phyloP scores from a whole-genome alignment of 2,888 invertebrate genomes.

The Camponotus fellah region DNA sequence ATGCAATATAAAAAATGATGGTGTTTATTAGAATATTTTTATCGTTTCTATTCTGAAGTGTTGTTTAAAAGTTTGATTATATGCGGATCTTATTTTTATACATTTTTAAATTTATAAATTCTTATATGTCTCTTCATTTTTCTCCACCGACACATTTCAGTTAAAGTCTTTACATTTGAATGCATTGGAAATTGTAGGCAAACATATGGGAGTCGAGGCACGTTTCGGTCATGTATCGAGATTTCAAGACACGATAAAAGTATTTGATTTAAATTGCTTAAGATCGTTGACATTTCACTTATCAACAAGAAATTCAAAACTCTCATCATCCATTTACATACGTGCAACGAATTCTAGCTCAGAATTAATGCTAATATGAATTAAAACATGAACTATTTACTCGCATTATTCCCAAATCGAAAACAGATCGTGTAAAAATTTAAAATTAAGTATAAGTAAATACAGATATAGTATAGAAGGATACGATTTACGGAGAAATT shows the following conservation, averaged over 20 bases:
- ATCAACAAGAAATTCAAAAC: slow-evolving; percentile 37
- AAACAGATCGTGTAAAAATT: no score
- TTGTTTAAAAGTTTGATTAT: not conserved
- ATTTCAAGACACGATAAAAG: not conserved
- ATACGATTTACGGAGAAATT: no score
- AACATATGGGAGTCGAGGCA: not conserved
- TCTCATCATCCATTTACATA: slow-evolving; percentile 28
- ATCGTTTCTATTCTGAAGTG: not conserved
- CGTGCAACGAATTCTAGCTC: not conserved
- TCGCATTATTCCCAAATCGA: no score
- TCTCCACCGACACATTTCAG: not conserved
- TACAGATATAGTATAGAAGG: no score
- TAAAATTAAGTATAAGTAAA: no score
- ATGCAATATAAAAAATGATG: no score
- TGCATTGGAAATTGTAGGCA: not conserved
- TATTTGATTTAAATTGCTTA: slow-evolving; percentile 10
- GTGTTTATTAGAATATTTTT: not conserved
- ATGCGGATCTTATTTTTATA: not conserved
- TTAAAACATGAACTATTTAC: not conserved
- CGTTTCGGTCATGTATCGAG: not conserved
- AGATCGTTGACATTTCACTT: slow-evolving; percentile 1
- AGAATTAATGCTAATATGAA: not conserved
- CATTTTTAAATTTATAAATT: not conserved
- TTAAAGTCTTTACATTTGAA: not conserved
- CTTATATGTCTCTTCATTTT: not conserved